Conservation (phyloP, 1,140 invertebrate species). For the Ruditapes philippinarum region DNA sequence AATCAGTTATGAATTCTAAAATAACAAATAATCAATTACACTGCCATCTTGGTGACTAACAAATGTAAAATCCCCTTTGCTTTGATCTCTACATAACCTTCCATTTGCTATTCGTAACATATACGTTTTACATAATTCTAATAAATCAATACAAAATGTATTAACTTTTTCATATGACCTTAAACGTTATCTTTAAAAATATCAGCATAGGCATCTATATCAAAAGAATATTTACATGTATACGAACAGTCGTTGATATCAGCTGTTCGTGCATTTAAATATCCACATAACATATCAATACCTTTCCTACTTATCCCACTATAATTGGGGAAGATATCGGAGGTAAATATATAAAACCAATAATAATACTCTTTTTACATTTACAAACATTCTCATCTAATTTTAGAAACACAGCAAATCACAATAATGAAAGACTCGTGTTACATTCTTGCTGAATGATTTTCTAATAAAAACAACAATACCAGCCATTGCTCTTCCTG, state of each 20-base stretch:
- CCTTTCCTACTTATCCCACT: no score
- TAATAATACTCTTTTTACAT: no score
- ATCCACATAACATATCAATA: no score
- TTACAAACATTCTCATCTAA: no score
- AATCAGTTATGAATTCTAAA: no score
- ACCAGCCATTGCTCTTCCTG: no score
- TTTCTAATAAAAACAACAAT: no score
- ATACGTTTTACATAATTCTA: neutral
- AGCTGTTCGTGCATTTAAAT: neutral
- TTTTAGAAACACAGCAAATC: no score
- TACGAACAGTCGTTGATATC: neutral
- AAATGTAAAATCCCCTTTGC: neutral
- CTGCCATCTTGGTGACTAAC: neutral
- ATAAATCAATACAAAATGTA: neutral
- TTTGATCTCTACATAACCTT: neutral
- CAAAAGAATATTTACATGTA: neutral
- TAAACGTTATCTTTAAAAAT: neutral
- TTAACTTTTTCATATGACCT: neutral
- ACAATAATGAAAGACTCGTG: no score
- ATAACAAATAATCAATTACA: slow-evolving; percentile 9
- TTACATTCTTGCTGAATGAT: no score
- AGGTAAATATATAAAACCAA: no score
- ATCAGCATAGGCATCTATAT: neutral
- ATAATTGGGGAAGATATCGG: no score
- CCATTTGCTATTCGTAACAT: neutral